Evolutionary conservation across 2,113 vertebrate genomes (phyloP), one percentile per base, ranked within the genome.

Genomic region (Scolopax mira): DNA sequence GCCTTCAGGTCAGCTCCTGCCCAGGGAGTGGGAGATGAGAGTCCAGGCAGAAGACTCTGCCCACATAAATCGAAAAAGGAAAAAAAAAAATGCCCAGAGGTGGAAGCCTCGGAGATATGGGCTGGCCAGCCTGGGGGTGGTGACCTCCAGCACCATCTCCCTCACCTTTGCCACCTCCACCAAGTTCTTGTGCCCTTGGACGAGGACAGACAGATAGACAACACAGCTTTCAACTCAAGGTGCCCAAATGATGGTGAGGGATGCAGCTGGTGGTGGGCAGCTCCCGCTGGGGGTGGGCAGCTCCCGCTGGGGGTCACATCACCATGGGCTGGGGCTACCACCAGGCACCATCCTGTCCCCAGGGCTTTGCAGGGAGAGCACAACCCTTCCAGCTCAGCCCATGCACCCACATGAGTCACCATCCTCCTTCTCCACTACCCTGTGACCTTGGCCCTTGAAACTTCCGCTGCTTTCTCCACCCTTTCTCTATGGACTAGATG

Each of bases 391-490:
- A 86, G 94, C 33, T 49, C 88, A 62, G n/a, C 70, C 41, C 0
- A 0, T 46, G 77, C 80, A 42, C 57, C 80, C 77, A 55, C 23
- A 2, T 79, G 81, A 93, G 61, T 93, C 93, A 87, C 44, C 2
- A 0, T 42, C 65, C 88, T 58, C 39, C 1, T 51, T 39, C 72
- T 80, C 64, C 19, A 18, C 81, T 67, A 21, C 69, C 44, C 78
- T 11, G 1, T 33, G 75, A 88, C 85, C 91, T 91, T 85, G 30
- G 85, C 73, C 58, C 66, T 90, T 67, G 49, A 52, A 89, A 80
- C 90, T 80, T 62, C 90, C 90, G 61, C 54, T 58, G 57, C 86
- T 77, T 19, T 73, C 93, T 62, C 93, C 93, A 87, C 91, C 93
- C 84, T 87, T 95, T 87, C 94, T 93, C 93, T 69, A 54, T 5